Evolutionary conservation across 1,140 invertebrate genomes (phyloP).

Genomic region (Papilio glaucus): DNA sequence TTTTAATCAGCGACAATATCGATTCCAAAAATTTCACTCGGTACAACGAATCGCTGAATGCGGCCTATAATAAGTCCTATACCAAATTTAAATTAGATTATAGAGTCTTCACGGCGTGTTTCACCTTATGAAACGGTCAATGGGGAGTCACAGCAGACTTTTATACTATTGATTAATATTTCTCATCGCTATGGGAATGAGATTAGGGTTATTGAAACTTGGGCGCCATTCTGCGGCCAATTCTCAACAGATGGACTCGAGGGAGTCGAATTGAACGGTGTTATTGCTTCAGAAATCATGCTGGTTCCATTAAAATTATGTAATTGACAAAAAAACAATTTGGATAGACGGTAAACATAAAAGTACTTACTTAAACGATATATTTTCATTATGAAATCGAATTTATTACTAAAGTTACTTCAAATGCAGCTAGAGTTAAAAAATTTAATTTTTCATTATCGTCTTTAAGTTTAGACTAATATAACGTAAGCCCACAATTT

Average conservation of each 20-base stretch:
- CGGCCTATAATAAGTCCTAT: conserved; percentile 63
- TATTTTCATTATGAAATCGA: neutral
- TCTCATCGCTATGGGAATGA: conserved; percentile 70
- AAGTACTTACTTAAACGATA: neutral
- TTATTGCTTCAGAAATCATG: conserved; percentile 19
- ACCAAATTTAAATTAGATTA: conserved; percentile 81
- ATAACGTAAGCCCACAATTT: too few relatives aligned
- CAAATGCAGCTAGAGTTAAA: too few relatives aligned
- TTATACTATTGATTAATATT: conserved; percentile 75
- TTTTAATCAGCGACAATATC: conserved; percentile 65
- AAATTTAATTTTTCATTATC: too few relatives aligned
- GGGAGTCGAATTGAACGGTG: conserved; percentile 38
- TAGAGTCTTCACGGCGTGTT: conserved; percentile 71
- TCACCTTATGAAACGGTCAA: conserved; percentile 77
- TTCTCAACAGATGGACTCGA: conserved; percentile 41
- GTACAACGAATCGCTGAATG: conserved; percentile 67
- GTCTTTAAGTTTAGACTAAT: too few relatives aligned
- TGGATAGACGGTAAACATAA: neutral
- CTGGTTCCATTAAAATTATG: conserved; percentile 20
- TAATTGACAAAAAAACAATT: conserved; percentile 26
- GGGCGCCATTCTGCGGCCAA: conserved; percentile 47
- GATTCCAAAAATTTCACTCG: conserved; percentile 63
- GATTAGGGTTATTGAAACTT: conserved; percentile 48
- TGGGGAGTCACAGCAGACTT: conserved; percentile 71
- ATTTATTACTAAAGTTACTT: too few relatives aligned